These are phyloP conservation scores for Porphyrio hochstetteri DNA, from an alignment of 2,113 vertebrate species.

Conservation along the genomic window DNA sequence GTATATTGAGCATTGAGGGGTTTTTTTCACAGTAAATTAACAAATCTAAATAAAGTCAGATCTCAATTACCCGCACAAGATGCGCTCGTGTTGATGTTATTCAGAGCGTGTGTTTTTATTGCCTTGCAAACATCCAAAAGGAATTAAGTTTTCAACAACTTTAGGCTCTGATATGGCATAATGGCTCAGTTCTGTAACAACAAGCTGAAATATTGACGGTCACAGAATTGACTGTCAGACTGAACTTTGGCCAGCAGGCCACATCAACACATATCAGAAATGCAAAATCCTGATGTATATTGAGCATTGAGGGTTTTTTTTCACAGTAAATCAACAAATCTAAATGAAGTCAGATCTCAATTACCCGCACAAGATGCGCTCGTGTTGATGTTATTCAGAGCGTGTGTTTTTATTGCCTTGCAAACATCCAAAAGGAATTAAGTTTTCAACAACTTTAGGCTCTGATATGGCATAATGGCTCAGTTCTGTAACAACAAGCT, in stretches of 20 bases:
- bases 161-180: neutral
- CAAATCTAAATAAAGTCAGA: neutral
- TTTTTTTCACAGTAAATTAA: constrained; percentile 21
- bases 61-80: neutral
- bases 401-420: neutral
- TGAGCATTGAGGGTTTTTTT: too few relatives aligned
- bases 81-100: neutral
- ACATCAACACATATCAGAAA: too few relatives aligned
- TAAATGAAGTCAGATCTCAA: neutral
- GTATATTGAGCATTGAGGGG: neutral
- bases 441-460: neutral
- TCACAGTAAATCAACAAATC: neutral
- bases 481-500: neutral
- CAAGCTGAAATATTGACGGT: neutral
- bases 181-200: neutral
- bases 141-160: neutral
- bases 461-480: neutral
- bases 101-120: neutral
- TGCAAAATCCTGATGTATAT: too few relatives aligned
- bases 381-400: neutral
- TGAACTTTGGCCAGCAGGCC: too few relatives aligned
- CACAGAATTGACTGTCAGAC: neutral
- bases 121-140: neutral
- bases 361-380: neutral
- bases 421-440: neutral